Evolutionary conservation across 2,113 vertebrate species (phyloP).

Genomic region (Paradoxurus hermaphroditus): DNA sequence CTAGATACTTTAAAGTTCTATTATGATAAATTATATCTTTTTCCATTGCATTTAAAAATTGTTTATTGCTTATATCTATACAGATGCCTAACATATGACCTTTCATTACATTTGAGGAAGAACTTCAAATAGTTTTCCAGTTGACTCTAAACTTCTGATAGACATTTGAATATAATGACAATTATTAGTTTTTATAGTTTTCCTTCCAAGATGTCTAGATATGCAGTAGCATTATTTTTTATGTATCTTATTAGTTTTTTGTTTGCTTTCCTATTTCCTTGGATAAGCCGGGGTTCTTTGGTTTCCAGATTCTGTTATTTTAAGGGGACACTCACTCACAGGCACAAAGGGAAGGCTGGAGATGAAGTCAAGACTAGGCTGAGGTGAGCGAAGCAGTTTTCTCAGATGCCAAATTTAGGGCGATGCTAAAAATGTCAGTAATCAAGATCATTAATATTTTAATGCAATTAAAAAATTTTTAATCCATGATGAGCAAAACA

Average conservation of each 20-base stretch:
- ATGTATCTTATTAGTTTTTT: not conserved
- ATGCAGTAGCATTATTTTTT: not conserved
- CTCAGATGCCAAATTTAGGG: not conserved
- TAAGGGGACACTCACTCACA: not conserved
- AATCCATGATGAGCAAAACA: not conserved
- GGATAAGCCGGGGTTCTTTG: not conserved
- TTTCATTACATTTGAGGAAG: not conserved
- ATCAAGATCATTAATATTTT: not conserved
- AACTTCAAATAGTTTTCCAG: not conserved
- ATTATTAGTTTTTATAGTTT: not conserved
- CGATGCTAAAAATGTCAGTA: not conserved
- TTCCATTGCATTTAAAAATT: not conserved
- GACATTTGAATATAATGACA: not conserved
- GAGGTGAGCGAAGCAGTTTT: not conserved
- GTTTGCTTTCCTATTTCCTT: slow-evolving; percentile 4
- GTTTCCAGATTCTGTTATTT: not conserved
- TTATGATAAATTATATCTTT: not conserved
- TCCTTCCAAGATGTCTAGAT: not conserved
- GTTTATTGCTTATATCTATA: not conserved
- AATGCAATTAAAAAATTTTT: not conserved
- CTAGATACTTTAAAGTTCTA: not conserved
- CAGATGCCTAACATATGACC: not conserved
- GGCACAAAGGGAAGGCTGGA: not conserved
- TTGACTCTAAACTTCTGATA: not conserved
- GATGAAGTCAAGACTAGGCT: not conserved